Evolutionary conservation across 2,797 vertebrate species (phyloP).

Genomic region (Chaunax sp.): DNA sequence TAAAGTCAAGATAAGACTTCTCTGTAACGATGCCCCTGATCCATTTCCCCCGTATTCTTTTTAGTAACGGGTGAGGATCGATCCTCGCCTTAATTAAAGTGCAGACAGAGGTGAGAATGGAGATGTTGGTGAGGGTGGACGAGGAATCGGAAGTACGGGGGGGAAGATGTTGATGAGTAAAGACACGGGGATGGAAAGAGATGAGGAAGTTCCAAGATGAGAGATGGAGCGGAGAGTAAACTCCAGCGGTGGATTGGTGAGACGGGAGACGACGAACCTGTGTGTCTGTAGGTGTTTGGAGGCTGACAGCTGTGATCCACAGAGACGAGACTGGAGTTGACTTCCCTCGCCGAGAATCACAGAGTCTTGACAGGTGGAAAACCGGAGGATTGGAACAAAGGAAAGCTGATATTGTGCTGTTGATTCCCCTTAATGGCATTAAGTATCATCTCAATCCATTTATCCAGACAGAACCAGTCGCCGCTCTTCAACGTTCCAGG

Average conservation of each 20-base stretch:
- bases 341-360: constrained; percentile 13
- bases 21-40: too few relatives aligned
- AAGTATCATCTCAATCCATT: constrained; percentile 19
- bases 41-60: constrained; percentile 17
- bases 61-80: constrained; percentile 10
- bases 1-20: too few relatives aligned
- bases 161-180: constrained; percentile 3
- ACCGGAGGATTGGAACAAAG: constrained; percentile 12
- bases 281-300: constrained; percentile 29
- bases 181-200: not conserved
- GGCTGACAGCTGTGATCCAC: constrained; percentile 29
- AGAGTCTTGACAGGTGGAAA: constrained; percentile 34
- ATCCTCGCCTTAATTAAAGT: constrained; percentile 25
- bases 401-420: not conserved
- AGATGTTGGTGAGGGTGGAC: constrained; percentile 10
- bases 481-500: not conserved
- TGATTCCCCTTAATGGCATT: not conserved
- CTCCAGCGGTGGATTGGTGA: not conserved
- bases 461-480: not conserved
- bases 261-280: constrained; percentile 17
- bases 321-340: constrained; percentile 15
- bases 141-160: constrained; percentile 2
- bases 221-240: not conserved
- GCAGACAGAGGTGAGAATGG: constrained; percentile 14
- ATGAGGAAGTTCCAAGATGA: not conserved